Base-by-base conservation (phyloP, 2,888 invertebrate genomes). In the Diarsia rubi region DNA sequence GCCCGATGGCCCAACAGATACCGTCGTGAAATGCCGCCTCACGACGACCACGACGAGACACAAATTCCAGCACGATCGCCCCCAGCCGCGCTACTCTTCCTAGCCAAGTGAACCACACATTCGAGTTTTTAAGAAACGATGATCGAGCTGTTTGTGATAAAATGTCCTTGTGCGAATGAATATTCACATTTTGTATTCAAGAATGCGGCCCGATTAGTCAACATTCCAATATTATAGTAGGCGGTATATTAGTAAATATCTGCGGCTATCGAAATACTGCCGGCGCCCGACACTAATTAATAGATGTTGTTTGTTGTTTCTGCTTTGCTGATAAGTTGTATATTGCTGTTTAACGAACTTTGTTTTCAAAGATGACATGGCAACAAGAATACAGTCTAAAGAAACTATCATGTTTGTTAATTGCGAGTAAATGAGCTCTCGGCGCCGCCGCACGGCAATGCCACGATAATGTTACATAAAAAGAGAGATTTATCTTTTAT, bases 21-120 rank as follows among this genome's bases (percentile, higher is more conserved):
- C 88, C 91, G 92, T 94, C 95, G 94, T 94, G 94, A 95, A 95
- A 95, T 94, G 95, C 95, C 94, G 93, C 92, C 93, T 95, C 95
- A 96, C 96, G 95, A 96, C 93, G 89, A 86, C 89, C 93, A 93
- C 93, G 92, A 89, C 88, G 89, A 91, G 87, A 91, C 88, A 90
- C 89, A 87, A 91, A 94, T 94, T 91, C 93, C 91, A 85, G 90
- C 95, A 96, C 95, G 95, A 95, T 90, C 88, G 90, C 92, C 90
- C 83, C 82, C 75, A 90, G 91, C 90, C 78, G 85, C 81, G 83
- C 87, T 90, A 89, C 91, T 92, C 88, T 88, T 85, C 86, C 87
- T 82, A 82, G 82, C 80, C 52, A 59, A 63, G 57, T 49, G 66
- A 85, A 83, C 80, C 44, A 68, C 66, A 52, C 62, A 66, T 78